Evolutionary conservation across 2,113 vertebrate species (phyloP).

Genomic region (Melanerpes formicivorus): DNA sequence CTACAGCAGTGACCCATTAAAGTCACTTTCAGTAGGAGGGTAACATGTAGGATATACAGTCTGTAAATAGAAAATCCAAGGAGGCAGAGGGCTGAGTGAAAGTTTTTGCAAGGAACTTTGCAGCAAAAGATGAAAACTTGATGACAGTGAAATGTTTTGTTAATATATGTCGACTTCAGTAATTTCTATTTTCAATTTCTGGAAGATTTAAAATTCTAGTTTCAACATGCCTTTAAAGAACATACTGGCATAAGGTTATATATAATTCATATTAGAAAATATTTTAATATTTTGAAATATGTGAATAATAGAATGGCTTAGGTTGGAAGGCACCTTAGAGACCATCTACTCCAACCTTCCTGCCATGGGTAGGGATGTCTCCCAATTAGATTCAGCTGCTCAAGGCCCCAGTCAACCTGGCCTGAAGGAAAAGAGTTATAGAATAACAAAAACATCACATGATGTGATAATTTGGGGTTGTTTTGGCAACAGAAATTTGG

Average conservation of each 20-base stretch:
- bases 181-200: neutral
- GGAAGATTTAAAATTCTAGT: neutral
- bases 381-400: too few relatives aligned
- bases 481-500: neutral
- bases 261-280: neutral
- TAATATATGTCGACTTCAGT: neutral
- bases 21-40: neutral
- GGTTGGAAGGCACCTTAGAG: too few relatives aligned
- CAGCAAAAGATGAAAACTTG: neutral
- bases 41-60: neutral
- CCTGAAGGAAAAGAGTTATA: neutral
- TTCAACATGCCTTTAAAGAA: neutral
- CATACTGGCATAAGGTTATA: accelerated
- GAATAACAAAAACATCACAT: neutral
- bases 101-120: neutral
- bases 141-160: neutral
- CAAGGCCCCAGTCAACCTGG: too few relatives aligned
- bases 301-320: too few relatives aligned
- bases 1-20: neutral
- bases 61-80: neutral
- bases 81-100: neutral
- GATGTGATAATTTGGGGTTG: neutral
- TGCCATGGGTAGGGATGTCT: too few relatives aligned
- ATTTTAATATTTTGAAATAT: neutral
- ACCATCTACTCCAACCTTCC: too few relatives aligned